phyloP scores from a whole-genome alignment of 2,888 invertebrate species.

The Leptinotarsa peninsularis region DNA sequence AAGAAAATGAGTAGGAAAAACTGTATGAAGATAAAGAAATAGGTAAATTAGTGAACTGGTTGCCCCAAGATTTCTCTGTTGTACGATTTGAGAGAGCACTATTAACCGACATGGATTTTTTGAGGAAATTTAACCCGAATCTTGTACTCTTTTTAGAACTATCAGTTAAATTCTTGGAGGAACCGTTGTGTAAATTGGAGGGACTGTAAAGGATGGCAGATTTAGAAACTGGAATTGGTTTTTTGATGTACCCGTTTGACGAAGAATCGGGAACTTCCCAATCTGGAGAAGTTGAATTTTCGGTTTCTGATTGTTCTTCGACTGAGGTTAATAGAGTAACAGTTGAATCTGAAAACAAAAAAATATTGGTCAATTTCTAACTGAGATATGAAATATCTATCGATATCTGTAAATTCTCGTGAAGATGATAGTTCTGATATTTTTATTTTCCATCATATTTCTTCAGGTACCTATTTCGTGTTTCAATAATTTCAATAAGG shows the following conservation, averaged over 20 bases:
- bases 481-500: no score
- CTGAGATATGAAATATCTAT: no score
- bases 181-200: slow-evolving; percentile 30
- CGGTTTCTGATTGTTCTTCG: slow-evolving; percentile 2
- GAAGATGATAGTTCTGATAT: no score
- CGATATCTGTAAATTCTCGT: no score
- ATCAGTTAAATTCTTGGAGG: slow-evolving; percentile 15
- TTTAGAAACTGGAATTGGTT: slow-evolving; percentile 51
- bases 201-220: slow-evolving; percentile 45
- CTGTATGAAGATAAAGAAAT: slow-evolving; percentile 43
- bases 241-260: slow-evolving; percentile 48
- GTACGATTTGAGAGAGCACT: slow-evolving; percentile 44
- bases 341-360: slow-evolving; percentile 32
- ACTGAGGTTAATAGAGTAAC: slow-evolving; percentile 17
- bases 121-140: slow-evolving; percentile 37
- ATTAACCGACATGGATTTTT: slow-evolving; percentile 54
- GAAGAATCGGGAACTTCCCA: slow-evolving; percentile 43
- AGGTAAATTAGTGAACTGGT: slow-evolving; percentile 38
- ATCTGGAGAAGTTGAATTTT: slow-evolving; percentile 19
- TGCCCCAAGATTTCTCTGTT: slow-evolving; percentile 42
- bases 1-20: slow-evolving; percentile 53
- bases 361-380: neutral
- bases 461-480: no score
- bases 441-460: no score
- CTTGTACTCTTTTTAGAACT: neutral